Conservation (phyloP, 1,140 invertebrate species). For the Drosophila rhopaloa region DNA sequence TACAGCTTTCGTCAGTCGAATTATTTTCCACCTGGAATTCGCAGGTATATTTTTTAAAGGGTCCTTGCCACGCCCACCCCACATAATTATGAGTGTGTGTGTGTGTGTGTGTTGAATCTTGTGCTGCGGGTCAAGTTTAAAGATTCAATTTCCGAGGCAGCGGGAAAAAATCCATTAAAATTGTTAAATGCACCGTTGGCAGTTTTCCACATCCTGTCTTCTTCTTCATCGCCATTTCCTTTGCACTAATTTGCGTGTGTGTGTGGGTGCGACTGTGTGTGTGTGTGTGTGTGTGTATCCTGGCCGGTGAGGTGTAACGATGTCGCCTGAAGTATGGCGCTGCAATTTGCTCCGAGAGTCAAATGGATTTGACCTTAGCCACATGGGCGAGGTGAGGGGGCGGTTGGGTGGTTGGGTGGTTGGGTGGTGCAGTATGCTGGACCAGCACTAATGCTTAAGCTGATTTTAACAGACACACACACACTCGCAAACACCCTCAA, state of each 20-base stretch:
- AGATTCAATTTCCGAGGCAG: conserved; percentile 55
- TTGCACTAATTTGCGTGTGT: conserved; percentile 75
- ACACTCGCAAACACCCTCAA: conserved; percentile 7
- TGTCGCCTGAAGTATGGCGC: conserved; percentile 63
- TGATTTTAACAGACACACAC: conserved; percentile 70
- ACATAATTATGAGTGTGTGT: conserved; percentile 26
- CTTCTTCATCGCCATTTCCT: conserved; percentile 41
- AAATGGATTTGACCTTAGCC: conserved; percentile 80
- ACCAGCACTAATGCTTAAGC: conserved; percentile 79
- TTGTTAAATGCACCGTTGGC: conserved; percentile 77
- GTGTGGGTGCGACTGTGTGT: conserved; percentile 8
- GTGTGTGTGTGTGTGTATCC: conserved; percentile 30
- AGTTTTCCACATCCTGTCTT: conserved; percentile 49
- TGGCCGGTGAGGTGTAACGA: conserved; percentile 69
- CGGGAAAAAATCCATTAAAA: conserved; percentile 71
- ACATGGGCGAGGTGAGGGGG: conserved; percentile 24
- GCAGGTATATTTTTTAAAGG: conserved; percentile 25
- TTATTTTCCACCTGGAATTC: conserved; percentile 38
- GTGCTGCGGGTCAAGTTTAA: conserved; percentile 38
- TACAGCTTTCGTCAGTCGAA: conserved; percentile 22
- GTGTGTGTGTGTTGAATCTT: conserved; percentile 22
- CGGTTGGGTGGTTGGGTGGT: neutral
- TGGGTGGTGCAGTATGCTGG: conserved; percentile 36
- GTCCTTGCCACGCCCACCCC: conserved; percentile 17
- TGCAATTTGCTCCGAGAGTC: conserved; percentile 79